A percentile compares a stretch with the other conserved stretches of the same genome.
These are phyloP conservation scores for Bathybates hornii DNA, from an alignment of 2,113 vertebrate species.

Conservation along the genomic window DNA sequence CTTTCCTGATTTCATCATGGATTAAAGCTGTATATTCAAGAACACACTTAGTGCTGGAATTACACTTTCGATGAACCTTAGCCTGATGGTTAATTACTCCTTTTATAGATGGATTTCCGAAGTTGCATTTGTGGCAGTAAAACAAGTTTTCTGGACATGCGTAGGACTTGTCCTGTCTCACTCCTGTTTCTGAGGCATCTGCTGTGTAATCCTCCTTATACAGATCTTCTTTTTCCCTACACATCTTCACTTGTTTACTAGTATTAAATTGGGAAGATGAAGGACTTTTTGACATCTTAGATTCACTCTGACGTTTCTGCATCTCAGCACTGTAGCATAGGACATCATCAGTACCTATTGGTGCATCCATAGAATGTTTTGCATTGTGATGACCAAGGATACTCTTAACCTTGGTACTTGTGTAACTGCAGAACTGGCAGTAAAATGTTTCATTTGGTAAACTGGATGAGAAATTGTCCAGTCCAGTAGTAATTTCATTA, in stretches of 20 bases:
- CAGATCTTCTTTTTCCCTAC: not conserved
- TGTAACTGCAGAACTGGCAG: conserved; percentile 83
- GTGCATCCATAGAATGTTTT: conserved; percentile 74
- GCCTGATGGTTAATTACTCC: conserved; percentile 44
- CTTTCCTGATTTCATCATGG: conserved; percentile 1
- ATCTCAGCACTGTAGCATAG: conserved; percentile 74
- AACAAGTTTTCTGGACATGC: conserved; percentile 20
- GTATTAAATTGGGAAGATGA: not conserved
- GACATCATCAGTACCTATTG: conserved; percentile 71
- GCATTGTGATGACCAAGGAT: conserved; percentile 83
- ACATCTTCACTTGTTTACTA: not conserved
- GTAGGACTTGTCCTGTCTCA: not conserved
- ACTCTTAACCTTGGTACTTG: conserved; percentile 78
- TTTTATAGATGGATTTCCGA: not conserved
- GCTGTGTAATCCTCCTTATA: not conserved
- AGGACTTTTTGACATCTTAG: not conserved
- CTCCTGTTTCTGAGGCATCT: fast-evolving
- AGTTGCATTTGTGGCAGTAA: conserved; percentile 59
- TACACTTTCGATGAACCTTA: not conserved
- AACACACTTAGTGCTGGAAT: not conserved
- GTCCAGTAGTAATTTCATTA: fast-evolving
- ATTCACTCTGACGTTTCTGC: conserved; percentile 48
- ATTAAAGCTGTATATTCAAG: conserved; percentile 17
- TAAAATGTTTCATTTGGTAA: conserved; percentile 65
- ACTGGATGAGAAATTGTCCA: not conserved